Evolutionary conservation across 2,888 invertebrate species (phyloP).

Genomic region (Thera obeliscata): DNA sequence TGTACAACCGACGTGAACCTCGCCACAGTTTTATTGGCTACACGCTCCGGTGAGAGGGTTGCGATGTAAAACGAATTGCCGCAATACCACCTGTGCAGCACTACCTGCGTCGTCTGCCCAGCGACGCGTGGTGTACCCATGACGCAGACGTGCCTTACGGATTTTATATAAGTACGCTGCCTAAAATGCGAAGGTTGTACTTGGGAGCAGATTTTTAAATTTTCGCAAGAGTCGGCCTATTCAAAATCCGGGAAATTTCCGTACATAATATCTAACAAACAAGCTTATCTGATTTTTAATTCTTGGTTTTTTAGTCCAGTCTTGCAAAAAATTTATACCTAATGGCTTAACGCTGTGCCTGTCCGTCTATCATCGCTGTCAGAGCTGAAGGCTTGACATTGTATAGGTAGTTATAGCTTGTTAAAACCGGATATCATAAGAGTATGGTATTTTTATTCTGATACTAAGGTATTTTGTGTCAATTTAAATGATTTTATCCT

Average conservation of each 20-base stretch:
- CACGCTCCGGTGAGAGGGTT: constrained; percentile 50
- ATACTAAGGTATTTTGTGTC: not conserved
- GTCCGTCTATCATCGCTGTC: not conserved
- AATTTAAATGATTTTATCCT: too few species aligned
- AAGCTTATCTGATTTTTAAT: not conserved
- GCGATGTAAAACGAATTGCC: constrained; percentile 53
- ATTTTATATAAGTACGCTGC: constrained; percentile 15
- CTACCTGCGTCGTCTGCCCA: constrained; percentile 28
- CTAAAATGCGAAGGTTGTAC: constrained; percentile 9
- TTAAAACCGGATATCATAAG: not conserved
- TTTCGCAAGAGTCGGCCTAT: not conserved
- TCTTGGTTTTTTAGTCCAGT: not conserved
- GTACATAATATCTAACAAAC: not conserved
- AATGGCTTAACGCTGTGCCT: not conserved
- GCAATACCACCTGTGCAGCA: constrained; percentile 40
- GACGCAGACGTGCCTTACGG: constrained; percentile 23
- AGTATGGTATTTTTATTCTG: not conserved
- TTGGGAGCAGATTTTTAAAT: constrained; percentile 9
- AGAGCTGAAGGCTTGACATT: not conserved
- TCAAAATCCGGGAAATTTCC: not conserved
- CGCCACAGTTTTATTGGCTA: constrained; percentile 54
- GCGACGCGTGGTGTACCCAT: constrained; percentile 40
- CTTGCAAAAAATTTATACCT: not conserved
- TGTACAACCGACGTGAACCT: constrained; percentile 41
- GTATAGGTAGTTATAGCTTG: not conserved